Conservation (phyloP, 2,888 invertebrate genomes). For the Philaethria dido region DNA sequence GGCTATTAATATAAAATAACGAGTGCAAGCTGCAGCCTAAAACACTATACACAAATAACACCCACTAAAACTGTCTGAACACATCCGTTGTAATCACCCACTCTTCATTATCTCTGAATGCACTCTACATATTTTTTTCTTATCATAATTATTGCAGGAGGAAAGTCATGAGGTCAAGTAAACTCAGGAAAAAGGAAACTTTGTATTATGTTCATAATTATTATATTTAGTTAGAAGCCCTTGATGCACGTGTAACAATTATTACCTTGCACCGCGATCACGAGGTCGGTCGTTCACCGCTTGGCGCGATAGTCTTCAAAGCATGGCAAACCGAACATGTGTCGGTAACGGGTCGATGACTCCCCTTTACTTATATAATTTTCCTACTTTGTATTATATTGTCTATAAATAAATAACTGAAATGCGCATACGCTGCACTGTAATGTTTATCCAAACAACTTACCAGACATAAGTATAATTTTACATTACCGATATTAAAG, state of each 20-base stretch:
- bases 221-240: constrained; percentile 14
- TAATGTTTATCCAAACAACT: constrained; percentile 7
- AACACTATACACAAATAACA: constrained; percentile 10
- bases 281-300: constrained; percentile 49
- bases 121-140: background rate
- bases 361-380: constrained; percentile 44
- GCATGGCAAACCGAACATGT: constrained; percentile 41
- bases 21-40: background rate
- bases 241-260: constrained; percentile 40
- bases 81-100: constrained; percentile 5
- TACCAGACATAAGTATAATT: background rate
- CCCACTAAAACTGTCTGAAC: constrained; percentile 3
- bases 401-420: constrained; percentile 30
- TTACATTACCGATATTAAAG: background rate
- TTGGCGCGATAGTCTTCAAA: constrained; percentile 39
- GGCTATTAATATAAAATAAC: background rate
- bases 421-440: constrained; percentile 16
- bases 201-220: background rate
- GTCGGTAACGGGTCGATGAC: constrained; percentile 46
- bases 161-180: background rate
- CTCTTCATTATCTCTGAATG: constrained; percentile 3
- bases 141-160: background rate
- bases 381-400: constrained; percentile 32
- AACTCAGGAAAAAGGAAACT: background rate
- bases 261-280: constrained; percentile 40